Conservation (phyloP, 1,140 invertebrate genomes). For the Popillia japonica region DNA sequence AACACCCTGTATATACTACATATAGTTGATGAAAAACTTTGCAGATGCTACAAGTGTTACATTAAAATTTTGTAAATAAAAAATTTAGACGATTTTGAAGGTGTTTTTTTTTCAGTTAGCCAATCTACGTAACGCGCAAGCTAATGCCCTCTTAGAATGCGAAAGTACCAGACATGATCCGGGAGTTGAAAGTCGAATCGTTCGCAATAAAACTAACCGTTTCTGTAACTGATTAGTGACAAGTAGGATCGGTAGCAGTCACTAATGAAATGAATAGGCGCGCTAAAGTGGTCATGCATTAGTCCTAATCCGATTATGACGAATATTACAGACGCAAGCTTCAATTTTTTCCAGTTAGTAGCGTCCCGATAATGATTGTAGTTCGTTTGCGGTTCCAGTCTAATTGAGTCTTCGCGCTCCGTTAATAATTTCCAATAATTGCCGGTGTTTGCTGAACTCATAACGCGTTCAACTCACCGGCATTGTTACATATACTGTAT, state of each 20-base stretch:
- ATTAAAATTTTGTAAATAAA: too few species aligned
- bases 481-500: conserved; percentile 2
- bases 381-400: conserved; percentile 25
- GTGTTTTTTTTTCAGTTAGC: too few species aligned
- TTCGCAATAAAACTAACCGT: conserved; percentile 13
- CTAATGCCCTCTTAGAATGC: too few species aligned
- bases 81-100: too few species aligned
- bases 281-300: conserved; percentile 33
- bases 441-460: conserved; percentile 30
- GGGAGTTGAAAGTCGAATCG: not conserved
- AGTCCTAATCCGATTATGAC: conserved; percentile 34
- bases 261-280: conserved; percentile 23
- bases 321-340: conserved; percentile 29
- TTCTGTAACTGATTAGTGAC: conserved; percentile 26
- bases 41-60: too few species aligned
- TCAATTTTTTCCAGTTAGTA: conserved; percentile 35
- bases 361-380: conserved; percentile 31
- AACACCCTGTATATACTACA: too few species aligned
- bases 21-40: too few species aligned
- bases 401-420: conserved; percentile 30
- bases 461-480: conserved; percentile 23
- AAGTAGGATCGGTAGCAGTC: not conserved
- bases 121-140: too few species aligned
- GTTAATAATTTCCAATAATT: conserved; percentile 35
- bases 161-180: too few species aligned